These are phyloP conservation scores for Zaprionus capensis DNA, from an alignment of 1,140 invertebrate species.

Conservation along the genomic window DNA sequence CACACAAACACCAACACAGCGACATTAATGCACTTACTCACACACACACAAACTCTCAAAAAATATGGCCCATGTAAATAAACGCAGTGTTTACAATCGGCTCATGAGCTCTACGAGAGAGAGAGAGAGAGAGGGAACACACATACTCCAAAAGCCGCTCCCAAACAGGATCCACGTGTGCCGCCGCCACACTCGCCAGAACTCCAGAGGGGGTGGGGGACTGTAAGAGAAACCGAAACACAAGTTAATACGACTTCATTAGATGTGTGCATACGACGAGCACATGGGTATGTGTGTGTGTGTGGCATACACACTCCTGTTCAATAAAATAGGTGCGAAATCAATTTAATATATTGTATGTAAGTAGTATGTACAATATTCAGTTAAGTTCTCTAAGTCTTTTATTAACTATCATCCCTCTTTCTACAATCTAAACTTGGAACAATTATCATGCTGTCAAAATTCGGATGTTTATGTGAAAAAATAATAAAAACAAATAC, in stretches of 20 bases:
- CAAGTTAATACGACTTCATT: slow-evolving; percentile 4
- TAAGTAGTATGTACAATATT: background rate
- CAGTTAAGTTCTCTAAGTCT: background rate
- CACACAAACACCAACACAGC: slow-evolving; percentile 15
- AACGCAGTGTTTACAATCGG: slow-evolving; percentile 55
- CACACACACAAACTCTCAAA: slow-evolving; percentile 8
- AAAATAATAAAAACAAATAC: background rate
- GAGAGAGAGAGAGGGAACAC: background rate
- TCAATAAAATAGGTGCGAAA: background rate
- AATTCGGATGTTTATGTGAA: background rate
- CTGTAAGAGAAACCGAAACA: slow-evolving; percentile 22
- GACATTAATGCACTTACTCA: slow-evolving; percentile 25
- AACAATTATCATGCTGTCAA: background rate
- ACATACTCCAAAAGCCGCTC: slow-evolving; percentile 9
- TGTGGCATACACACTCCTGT: background rate
- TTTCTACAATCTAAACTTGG: background rate
- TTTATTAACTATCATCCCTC: background rate
- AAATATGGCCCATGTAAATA: slow-evolving; percentile 46
- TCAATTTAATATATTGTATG: background rate
- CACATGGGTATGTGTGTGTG: background rate
- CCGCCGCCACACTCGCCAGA: slow-evolving; percentile 3
- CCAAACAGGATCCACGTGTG: slow-evolving; percentile 26
- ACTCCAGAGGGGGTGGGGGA: background rate
- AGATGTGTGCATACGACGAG: background rate
- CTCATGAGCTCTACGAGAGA: slow-evolving; percentile 9